phyloP scores from a whole-genome alignment of 1,140 invertebrate genomes.

The Sitophilus oryzae region DNA sequence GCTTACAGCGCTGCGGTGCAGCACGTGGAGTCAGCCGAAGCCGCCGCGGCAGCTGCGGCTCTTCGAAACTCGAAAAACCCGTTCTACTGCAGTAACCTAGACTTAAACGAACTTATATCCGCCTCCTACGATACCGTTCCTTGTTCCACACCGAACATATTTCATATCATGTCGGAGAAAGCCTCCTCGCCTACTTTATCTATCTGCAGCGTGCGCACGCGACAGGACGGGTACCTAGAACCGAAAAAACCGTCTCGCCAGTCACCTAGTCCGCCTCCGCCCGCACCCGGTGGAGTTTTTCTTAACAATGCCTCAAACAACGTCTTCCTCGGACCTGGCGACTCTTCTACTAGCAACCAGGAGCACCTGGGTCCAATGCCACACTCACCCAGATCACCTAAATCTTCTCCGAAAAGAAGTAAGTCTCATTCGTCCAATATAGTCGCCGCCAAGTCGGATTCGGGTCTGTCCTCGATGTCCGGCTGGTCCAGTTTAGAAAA shows the following conservation, averaged over 20 bases:
- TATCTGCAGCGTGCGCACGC: constrained; percentile 57
- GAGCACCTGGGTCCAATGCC: constrained; percentile 58
- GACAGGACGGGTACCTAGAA: constrained; percentile 55
- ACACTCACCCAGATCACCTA: constrained; percentile 66
- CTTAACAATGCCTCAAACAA: constrained; percentile 46
- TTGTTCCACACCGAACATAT: constrained; percentile 48
- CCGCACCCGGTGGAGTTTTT: constrained; percentile 43
- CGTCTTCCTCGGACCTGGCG: constrained; percentile 45
- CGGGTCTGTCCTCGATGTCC: constrained; percentile 78
- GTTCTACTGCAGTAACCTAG: constrained; percentile 45
- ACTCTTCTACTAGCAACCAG: constrained; percentile 39
- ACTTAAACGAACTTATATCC: constrained; percentile 47
- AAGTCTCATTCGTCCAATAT: constrained; percentile 60
- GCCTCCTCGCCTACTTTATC: constrained; percentile 56
- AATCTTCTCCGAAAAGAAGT: constrained; percentile 65
- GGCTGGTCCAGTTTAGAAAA: constrained; percentile 79
- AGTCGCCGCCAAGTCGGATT: constrained; percentile 71
- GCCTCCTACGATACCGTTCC: constrained; percentile 48
- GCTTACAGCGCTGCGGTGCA: constrained; percentile 56
- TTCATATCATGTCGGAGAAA: constrained; percentile 48
- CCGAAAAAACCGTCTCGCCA: constrained; percentile 40
- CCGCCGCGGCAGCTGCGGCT: constrained; percentile 27
- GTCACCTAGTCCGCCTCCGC: constrained; percentile 69
- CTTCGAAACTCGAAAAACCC: constrained; percentile 39
- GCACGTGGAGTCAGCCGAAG: constrained; percentile 50